Evolutionary conservation across 2,797 vertebrate genomes (phyloP).

Genomic region (Triplophysa bombifrons): DNA sequence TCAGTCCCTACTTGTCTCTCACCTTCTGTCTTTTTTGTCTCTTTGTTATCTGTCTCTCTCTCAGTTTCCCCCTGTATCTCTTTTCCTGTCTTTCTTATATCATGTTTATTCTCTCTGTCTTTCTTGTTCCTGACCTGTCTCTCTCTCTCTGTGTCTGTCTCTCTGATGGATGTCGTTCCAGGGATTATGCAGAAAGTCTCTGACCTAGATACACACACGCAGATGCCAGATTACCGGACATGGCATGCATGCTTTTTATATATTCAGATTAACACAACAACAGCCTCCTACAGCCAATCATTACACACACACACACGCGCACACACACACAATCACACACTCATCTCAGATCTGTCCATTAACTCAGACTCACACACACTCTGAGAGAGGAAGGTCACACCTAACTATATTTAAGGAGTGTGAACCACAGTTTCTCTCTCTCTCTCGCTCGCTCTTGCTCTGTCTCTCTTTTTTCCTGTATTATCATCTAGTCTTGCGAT

Average conservation of each 20-base stretch:
- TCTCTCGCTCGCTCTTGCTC: too few relatives aligned
- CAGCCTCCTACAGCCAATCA: constrained; percentile 14
- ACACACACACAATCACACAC: neutral
- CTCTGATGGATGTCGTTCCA: constrained; percentile 12
- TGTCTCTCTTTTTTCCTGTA: too few relatives aligned
- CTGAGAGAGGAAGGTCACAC: neutral
- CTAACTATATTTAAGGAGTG: neutral
- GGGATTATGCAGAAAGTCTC: constrained; percentile 32
- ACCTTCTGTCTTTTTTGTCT: too few relatives aligned
- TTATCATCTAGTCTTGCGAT: neutral
- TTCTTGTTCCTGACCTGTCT: too few relatives aligned
- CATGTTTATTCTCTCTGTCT: neutral
- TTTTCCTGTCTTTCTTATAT: too few relatives aligned
- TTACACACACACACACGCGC: too few relatives aligned
- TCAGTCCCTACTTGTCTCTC: neutral
- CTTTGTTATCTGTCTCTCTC: too few relatives aligned
- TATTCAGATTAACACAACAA: constrained; percentile 36
- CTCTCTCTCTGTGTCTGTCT: constrained; percentile 1
- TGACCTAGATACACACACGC: constrained; percentile 33
- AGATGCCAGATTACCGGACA: constrained; percentile 22
- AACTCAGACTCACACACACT: neutral
- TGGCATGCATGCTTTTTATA: neutral
- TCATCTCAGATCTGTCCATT: neutral
- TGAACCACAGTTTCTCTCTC: too few relatives aligned
- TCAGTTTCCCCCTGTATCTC: too few relatives aligned